Base-by-base conservation (phyloP, 1,140 invertebrate genomes). In the Zaprionus vittiger region DNA sequence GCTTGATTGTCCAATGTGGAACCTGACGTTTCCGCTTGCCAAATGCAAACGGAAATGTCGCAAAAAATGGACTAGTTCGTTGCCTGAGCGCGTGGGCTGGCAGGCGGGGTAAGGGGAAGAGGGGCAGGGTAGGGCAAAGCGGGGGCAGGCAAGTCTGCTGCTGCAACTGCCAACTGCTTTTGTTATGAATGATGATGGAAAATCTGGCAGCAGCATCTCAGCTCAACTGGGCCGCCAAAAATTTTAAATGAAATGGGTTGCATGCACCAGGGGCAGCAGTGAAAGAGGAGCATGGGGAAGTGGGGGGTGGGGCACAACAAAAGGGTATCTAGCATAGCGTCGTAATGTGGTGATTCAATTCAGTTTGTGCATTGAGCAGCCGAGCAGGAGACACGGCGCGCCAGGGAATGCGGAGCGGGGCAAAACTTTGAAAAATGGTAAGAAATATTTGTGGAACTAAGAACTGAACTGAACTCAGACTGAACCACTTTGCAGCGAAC, bases 101-200 rank as follows among this genome's bases (percentile, higher is more conserved):
- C 7, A 9, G 24, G 15, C 1, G 28, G 26, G 38, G 55, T 17
- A 5, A 47, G 62, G 5, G 7, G 37, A 31, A 31, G 4, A 31
- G 17, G 7, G 9, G 11, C 14, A 17, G 56, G 6, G 4, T n/a
- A 15, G 41, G 9, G 31, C 26, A 28, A 2, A 31, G 17, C 37
- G n/a, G 7, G 61, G 11, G 6, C 22, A 15, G 28, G 38, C 34
- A 55, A 68, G 62, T 77, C 68, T 72, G 74, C 81, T 87, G 84
- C 84, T 87, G 84, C 84, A 87, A 87, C 85, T 87, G 84, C 84
- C 84, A 87, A 87, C 84, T 87, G 84, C 84, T 89, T 89, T 87
- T 87, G 84, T 87, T 89, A 87, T 87, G 85, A 87, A 87, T 87
- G 84, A 87, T 87, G 84, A 87, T 87, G 84, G 75, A 81, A 87